Base-by-base conservation (phyloP, 2,888 invertebrate genomes). In the Halocaridina rubra region DNA sequence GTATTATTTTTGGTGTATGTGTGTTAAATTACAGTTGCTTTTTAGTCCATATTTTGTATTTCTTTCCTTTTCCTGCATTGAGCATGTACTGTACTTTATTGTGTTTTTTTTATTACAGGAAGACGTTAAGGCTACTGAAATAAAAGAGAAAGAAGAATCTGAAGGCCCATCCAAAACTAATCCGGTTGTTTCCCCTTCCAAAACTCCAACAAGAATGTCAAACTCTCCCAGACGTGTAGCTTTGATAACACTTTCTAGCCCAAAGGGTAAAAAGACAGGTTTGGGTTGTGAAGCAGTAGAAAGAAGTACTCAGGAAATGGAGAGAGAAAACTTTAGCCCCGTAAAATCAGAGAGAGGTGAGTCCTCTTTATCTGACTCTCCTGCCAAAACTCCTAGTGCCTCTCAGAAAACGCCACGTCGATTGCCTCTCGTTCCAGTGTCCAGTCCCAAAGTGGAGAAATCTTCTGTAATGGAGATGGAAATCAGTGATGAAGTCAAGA, bases 71-170 rank as follows among this genome's bases (percentile, higher is more conserved):
- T n/a, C n/a, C n/a, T n/a, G n/a, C n/a, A n/a, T n/a, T n/a, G n/a
- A n/a, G n/a, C n/a, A n/a, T n/a, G n/a, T n/a, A n/a, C n/a, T 0
- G 2, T 16, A 24, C 16, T 13, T 16, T 13, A 13, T 1, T 13
- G 1, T 46, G 10, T 46, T 53, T 53, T n/a, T 29, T 33, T 3
- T 32, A n/a, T 29, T 30, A 13, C 69, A 81, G 81, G 81, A 57
- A 57, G 67, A 46, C 67, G 13, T 29, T 19, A 69, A 32, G 57
- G 81, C 64, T 8, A 57, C 76, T 8, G 81, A 76, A 24, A 64
- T 64, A 24, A 39, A 72, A n/a, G 27, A 16, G 33, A 27, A 32
- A 74, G 72, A 46, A 19, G 39, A 74, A 24, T 13, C 24, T 10
- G 8, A 67, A 10, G 30, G 67, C 29, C 67, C 67, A 3, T 1